Evolutionary conservation across 2,797 vertebrate species (phyloP), one percentile per base, ranked within the genome.

Genomic region (Pogonophryne albipinna): DNA sequence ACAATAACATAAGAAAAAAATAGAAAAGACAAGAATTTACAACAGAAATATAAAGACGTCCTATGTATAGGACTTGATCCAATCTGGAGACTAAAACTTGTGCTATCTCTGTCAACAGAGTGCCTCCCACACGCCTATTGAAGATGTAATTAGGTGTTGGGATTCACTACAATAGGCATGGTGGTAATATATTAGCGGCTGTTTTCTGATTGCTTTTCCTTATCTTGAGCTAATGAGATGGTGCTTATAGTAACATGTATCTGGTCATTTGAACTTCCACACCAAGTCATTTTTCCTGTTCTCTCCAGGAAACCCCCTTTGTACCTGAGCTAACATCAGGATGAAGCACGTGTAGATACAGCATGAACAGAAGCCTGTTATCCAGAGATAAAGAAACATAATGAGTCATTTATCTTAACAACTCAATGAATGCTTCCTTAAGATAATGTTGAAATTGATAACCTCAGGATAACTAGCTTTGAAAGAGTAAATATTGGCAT

Each of bases 311-410:
- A 55, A 38, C 9, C 6, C 11, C 5, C 31, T 17, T 50, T 41
- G 13, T 10, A 14, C 6, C 16, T 19, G 17, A 63, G 34, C 47
- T 27, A 15, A 49, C 16, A 52, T 20, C 56, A 56, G 15, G 14
- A 34, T 55, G 10, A 55, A 10, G 31, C 42, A 15, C 17, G 20
- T 31, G 10, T 19, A 34, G 19, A 61, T 11, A 10, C 15, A 42
- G 19, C 31, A 3, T 34, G 20, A 46, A 45, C 2, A 58, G 10
- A 53, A 10, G 2, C 23, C n/a, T 47, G 66, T 1, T 23, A 65
- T 64, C 63, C 11, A 17, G 8, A 74, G 71, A 74, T 59, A 79
- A 68, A 46, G 27, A 41, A 27, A 52, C 65, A 69, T 52, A 53
- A 74, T 46, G 64, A 73, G 47, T n/a, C 64, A 16, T 52, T 59